Evolutionary conservation across 1,140 invertebrate genomes (phyloP).

Genomic region (Monochamus saltuarius): DNA sequence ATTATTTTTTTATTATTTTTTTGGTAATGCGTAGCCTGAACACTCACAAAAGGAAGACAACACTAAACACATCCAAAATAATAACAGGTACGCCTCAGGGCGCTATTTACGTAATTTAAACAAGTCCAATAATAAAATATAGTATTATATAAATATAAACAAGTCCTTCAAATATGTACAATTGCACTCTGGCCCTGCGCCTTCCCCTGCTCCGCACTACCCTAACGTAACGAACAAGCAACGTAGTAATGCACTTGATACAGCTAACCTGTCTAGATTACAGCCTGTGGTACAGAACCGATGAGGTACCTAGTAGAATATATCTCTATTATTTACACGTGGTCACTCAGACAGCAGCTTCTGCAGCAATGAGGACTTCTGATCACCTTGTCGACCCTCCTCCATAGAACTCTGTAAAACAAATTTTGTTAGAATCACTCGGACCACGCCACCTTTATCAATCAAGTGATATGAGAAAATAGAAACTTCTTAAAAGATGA

Average conservation of each 20-base stretch:
- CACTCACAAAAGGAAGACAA: slow-evolving; percentile 52
- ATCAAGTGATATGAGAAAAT: background rate
- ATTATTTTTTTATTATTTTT: slow-evolving; percentile 36
- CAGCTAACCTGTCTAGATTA: slow-evolving; percentile 54
- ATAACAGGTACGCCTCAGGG: slow-evolving; percentile 4
- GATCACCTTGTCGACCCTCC: slow-evolving; percentile 67
- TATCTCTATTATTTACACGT: slow-evolving; percentile 45
- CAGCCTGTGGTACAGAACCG: slow-evolving; percentile 52
- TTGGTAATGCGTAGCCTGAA: slow-evolving; percentile 52
- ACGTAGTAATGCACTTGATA: slow-evolving; percentile 54
- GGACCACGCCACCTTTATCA: background rate
- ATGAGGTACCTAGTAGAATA: slow-evolving; percentile 54
- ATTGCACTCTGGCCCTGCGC: slow-evolving; percentile 50
- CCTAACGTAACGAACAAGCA: slow-evolving; percentile 50
- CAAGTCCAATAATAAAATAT: slow-evolving; percentile 50
- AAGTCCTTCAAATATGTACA: slow-evolving; percentile 50
- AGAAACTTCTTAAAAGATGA: no score
- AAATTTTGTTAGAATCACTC: slow-evolving; percentile 25
- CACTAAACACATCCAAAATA: slow-evolving; percentile 48
- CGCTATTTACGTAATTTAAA: slow-evolving; percentile 31
- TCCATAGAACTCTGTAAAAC: slow-evolving; percentile 71
- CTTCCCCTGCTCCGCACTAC: slow-evolving; percentile 47
- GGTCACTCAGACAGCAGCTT: slow-evolving; percentile 72
- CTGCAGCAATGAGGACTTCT: slow-evolving; percentile 72
- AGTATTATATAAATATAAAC: slow-evolving; percentile 50